Evolutionary conservation across 2,888 invertebrate genomes (phyloP).

Genomic region (Philonicus albiceps): DNA sequence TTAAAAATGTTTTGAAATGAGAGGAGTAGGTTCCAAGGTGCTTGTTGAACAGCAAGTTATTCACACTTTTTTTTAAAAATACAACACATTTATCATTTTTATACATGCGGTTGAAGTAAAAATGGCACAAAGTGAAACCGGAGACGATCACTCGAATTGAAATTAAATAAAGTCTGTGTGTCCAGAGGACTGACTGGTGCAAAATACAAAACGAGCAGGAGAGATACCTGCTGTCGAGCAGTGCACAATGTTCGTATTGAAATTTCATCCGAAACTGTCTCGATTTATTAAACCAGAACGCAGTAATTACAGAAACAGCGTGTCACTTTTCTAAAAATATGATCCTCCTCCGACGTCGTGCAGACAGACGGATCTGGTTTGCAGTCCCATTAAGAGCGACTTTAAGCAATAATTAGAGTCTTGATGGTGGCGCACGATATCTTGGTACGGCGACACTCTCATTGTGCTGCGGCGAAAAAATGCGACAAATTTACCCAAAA

Average conservation of each 20-base stretch:
- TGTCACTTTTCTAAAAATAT: conserved; percentile 37
- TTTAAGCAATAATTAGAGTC: conserved; percentile 38
- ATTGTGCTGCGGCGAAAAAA: background rate
- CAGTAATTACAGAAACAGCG: conserved; percentile 35
- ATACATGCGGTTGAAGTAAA: conserved; percentile 28
- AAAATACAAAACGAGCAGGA: background rate
- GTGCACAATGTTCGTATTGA: conserved; percentile 26
- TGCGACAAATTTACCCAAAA: conserved; percentile 13
- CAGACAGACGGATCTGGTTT: conserved; percentile 33
- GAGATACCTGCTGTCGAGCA: conserved; percentile 1
- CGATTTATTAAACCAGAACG: conserved; percentile 41
- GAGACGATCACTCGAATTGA: conserved; percentile 25
- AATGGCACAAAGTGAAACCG: conserved; percentile 18
- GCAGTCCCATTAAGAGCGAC: background rate
- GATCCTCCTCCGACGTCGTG: conserved; percentile 24
- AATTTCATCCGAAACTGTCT: conserved; percentile 42
- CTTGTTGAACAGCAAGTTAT: background rate
- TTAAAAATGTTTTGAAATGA: background rate
- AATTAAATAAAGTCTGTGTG: conserved; percentile 28
- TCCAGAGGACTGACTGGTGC: background rate
- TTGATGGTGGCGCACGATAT: conserved; percentile 14
- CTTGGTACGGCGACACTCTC: background rate
- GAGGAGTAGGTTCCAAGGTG: background rate
- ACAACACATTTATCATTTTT: conserved; percentile 2
- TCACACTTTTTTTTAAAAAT: background rate